Conservation (phyloP, 2,888 invertebrate species). For the Cosmorhoe ocellata region DNA sequence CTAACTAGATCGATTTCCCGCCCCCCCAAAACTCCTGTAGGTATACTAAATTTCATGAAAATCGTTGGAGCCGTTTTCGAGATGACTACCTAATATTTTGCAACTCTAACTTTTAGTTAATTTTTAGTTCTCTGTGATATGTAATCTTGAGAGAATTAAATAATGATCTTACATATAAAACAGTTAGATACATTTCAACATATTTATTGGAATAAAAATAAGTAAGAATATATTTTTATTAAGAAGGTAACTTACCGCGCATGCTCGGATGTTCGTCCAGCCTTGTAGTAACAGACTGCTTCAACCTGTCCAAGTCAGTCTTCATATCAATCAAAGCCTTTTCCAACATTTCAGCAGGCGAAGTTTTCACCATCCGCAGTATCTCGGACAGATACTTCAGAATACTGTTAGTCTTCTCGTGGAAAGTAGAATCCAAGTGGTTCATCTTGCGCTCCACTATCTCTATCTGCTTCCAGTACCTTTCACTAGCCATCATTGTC, state of each 20-base stretch:
- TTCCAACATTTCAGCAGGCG: conserved; percentile 43
- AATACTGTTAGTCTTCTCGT: conserved; percentile 59
- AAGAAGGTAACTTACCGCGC: conserved; percentile 45
- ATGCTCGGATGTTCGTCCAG: conserved; percentile 38
- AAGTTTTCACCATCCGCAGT: conserved; percentile 44
- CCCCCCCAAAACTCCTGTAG: too few species aligned
- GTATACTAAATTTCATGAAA: too few species aligned
- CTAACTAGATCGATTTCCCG: too few species aligned
- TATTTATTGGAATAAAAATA: too few species aligned
- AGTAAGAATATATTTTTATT: too few species aligned
- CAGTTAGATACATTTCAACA: too few species aligned
- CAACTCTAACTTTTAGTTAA: too few species aligned
- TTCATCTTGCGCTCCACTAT: conserved; percentile 57
- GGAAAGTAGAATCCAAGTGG: conserved; percentile 57
- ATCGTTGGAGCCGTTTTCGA: too few species aligned
- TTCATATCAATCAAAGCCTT: conserved; percentile 45
- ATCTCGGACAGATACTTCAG: conserved; percentile 63
- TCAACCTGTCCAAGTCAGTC: conserved; percentile 51
- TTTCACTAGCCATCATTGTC: conserved; percentile 63
- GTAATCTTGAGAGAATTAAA: too few species aligned
- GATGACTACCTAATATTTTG: too few species aligned
- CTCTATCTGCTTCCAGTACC: conserved; percentile 65
- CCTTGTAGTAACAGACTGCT: conserved; percentile 39
- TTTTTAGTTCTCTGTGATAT: too few species aligned
- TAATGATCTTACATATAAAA: too few species aligned